Base-by-base conservation (phyloP, 2,113 vertebrate species). In the Lagopus muta region DNA sequence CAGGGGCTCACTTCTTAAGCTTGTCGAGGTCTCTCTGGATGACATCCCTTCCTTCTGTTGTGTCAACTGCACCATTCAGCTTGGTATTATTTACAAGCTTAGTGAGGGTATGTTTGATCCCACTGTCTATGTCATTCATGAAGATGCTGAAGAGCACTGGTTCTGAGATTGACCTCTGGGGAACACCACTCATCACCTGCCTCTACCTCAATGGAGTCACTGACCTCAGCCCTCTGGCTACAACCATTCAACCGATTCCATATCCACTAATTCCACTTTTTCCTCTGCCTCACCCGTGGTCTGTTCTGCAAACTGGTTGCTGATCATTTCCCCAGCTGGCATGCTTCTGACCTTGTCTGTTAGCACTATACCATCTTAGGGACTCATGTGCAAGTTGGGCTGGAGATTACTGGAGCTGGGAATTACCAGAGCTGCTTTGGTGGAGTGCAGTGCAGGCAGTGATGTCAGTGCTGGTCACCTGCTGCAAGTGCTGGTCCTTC, bases 381-480 rank as follows among this genome's bases (percentile, higher is more conserved):
- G 30, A 21, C 27, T 87, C 38, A 58, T 36, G n/a, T 34, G 17
- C 7, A 89, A 10, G 15, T 1, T 76, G 81, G 55, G 30, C 36
- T 82, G 43, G 43, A 25, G 1, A n/a, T 72, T 72, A 11, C 1
- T 10, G 4, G 32, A 30, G 19, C 15, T 54, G 71, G 38, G 28
- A 1, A 32, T 75, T 71, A 10, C 1, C 9, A 3, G 34, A n/a
- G 21, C 13, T 48, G 67, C 52, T 64, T 28, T 28, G 25, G 5
- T 2, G 5, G 43, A 64, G 19, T 32, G 7, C 0, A 3, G 34
- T 8, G 3, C 1, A 0, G 22, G 72, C 28, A 21, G 62, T 1
- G 0, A 36, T 22, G 42, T 24, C 0, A 0, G 38, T 70, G 81
- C 58, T 48, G 57, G 62, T 8, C 1, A 1, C 47, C 11, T 0